Percentiles rank a stretch among this genome's conserved stretches.
These are phyloP conservation scores for Phthorimaea operculella DNA, from an alignment of 1,140 invertebrate genomes.

Conservation along the genomic window DNA sequence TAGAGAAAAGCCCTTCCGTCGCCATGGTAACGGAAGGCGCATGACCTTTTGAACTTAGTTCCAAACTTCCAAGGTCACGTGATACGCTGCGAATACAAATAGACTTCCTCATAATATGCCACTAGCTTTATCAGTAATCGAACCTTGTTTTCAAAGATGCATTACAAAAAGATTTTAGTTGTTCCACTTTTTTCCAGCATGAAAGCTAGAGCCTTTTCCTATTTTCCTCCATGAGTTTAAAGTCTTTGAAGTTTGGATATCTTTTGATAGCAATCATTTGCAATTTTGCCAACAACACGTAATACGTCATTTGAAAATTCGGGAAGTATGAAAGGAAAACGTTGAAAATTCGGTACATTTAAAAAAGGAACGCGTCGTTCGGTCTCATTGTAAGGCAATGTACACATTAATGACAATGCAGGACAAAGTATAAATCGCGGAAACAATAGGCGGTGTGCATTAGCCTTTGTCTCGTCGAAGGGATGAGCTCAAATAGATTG, in stretches of 20 bases:
- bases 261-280: too few species aligned
- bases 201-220: too few species aligned
- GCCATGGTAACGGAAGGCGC: background rate
- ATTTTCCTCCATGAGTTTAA: too few species aligned
- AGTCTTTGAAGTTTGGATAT: too few species aligned
- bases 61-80: conserved; percentile 5
- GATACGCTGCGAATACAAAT: background rate
- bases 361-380: conserved; percentile 23
- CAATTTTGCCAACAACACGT: too few species aligned
- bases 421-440: conserved; percentile 45
- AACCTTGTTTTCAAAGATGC: too few species aligned
- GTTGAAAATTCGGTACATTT: conserved; percentile 25
- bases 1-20: too few species aligned
- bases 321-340: background rate
- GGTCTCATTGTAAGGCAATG: conserved; percentile 34
- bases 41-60: conserved; percentile 3
- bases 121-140: too few species aligned
- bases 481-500: conserved; percentile 51
- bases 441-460: conserved; percentile 45
- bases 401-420: conserved; percentile 43
- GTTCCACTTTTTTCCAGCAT: too few species aligned
- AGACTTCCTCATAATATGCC: background rate
- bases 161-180: too few species aligned
- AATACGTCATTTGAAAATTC: too few species aligned
- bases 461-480: conserved; percentile 45